Conservation (phyloP, 2,888 invertebrate genomes). For the Matsumyia berberina region DNA sequence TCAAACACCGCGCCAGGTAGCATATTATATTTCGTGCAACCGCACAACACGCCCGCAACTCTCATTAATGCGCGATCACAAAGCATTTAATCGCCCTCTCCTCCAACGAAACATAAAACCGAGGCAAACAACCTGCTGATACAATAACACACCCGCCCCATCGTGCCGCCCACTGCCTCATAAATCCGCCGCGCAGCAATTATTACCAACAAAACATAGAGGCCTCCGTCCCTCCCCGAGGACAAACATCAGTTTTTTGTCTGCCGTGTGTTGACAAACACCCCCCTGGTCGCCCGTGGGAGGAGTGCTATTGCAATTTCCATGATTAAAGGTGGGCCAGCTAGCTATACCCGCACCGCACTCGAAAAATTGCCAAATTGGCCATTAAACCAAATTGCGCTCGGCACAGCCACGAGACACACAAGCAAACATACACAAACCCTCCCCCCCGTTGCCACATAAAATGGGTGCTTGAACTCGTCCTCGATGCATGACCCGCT, state of each 20-base stretch:
- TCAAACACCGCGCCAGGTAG: conserved; percentile 51
- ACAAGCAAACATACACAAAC: conserved; percentile 33
- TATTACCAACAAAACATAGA: conserved; percentile 37
- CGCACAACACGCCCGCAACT: conserved; percentile 49
- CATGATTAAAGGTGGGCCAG: conserved; percentile 55
- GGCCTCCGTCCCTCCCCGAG: conserved; percentile 5
- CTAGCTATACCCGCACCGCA: conserved; percentile 28
- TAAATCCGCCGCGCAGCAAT: conserved; percentile 25
- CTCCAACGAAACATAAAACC: conserved; percentile 45
- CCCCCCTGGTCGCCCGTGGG: background rate
- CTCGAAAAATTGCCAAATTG: conserved; percentile 69
- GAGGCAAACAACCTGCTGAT: conserved; percentile 25
- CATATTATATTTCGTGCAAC: conserved; percentile 52
- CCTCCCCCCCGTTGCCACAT: conserved; percentile 9
- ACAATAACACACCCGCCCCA: background rate
- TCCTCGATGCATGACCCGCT: conserved; percentile 50
- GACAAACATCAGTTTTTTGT: conserved; percentile 39
- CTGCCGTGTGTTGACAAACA: conserved; percentile 37
- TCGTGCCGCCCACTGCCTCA: background rate
- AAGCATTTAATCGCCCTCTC: conserved; percentile 30
- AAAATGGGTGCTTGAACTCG: conserved; percentile 64
- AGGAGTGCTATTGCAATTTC: conserved; percentile 43
- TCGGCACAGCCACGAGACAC: conserved; percentile 45
- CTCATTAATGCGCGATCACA: conserved; percentile 71
- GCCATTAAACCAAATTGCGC: conserved; percentile 71